Evolutionary conservation across 1,140 invertebrate genomes (phyloP).

Genomic region (Maniola jurtina): DNA sequence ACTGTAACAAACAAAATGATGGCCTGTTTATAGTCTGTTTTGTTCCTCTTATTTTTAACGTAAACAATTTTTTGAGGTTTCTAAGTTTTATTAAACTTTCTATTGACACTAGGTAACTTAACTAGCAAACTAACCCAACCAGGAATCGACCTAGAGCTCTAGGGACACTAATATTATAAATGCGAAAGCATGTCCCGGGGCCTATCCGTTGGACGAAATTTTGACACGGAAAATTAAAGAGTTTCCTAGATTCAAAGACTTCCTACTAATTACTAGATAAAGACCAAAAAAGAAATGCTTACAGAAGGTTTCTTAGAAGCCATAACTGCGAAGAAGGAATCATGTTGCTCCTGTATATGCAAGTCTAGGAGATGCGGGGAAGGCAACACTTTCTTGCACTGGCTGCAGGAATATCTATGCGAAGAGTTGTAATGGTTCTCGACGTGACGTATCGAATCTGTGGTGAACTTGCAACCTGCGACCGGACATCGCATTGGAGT

Average conservation of each 20-base stretch:
- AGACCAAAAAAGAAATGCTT: constrained; percentile 38
- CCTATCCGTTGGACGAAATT: no score
- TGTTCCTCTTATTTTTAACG: neutral
- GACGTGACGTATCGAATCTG: constrained; percentile 55
- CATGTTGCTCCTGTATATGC: constrained; percentile 84
- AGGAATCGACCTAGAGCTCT: no score
- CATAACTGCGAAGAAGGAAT: constrained; percentile 83
- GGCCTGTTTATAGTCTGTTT: neutral
- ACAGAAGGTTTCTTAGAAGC: constrained; percentile 82
- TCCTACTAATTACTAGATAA: no score
- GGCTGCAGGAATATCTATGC: constrained; percentile 61
- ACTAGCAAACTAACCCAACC: no score
- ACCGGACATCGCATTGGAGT: constrained; percentile 54
- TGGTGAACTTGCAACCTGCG: constrained; percentile 54
- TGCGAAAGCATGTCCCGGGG: no score
- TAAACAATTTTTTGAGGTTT: no score
- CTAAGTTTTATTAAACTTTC: no score
- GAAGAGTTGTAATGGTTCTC: constrained; percentile 67
- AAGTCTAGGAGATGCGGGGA: constrained; percentile 84
- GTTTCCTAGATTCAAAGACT: no score
- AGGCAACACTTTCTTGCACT: constrained; percentile 81
- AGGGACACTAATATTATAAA: no score
- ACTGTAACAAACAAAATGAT: constrained; percentile 62
- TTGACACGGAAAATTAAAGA: no score
- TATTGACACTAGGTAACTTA: no score